These are phyloP conservation scores for Halictus rubicundus DNA, from an alignment of 1,140 invertebrate genomes.

Conservation along the genomic window DNA sequence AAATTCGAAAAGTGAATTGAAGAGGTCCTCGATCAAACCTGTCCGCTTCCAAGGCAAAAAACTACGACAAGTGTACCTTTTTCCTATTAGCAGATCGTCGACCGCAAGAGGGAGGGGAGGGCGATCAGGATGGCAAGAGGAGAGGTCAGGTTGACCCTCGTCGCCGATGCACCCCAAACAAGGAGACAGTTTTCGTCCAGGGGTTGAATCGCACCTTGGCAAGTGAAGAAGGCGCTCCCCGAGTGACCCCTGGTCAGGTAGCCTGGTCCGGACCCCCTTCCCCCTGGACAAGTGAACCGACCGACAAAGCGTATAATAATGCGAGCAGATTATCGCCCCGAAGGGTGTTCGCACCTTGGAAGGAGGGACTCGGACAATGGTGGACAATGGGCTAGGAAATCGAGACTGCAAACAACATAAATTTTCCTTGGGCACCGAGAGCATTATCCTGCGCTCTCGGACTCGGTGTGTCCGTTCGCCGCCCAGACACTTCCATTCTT, in stretches of 20 bases:
- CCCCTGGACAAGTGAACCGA: constrained; percentile 72
- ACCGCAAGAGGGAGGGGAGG: constrained; percentile 29
- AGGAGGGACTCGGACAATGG: constrained; percentile 78
- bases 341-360: constrained; percentile 79
- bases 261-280: constrained; percentile 50
- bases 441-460: constrained; percentile 26
- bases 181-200: constrained; percentile 36
- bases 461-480: constrained; percentile 30
- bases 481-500: constrained; percentile 27
- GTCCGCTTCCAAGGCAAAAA: background rate
- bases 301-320: constrained; percentile 79
- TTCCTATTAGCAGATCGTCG: background rate
- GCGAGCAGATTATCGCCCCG: constrained; percentile 77
- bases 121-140: background rate
- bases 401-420: constrained; percentile 80
- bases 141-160: constrained; percentile 32
- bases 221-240: constrained; percentile 41
- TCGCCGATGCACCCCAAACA: constrained; percentile 26
- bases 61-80: background rate
- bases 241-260: constrained; percentile 79
- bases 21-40: too few species aligned
- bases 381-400: constrained; percentile 79
- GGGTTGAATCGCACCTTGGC: constrained; percentile 63
- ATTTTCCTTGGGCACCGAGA: constrained; percentile 65
- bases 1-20: too few species aligned